Evolutionary conservation across 2,888 invertebrate genomes (phyloP).

Genomic region (Nesidiocoris tenuis): DNA sequence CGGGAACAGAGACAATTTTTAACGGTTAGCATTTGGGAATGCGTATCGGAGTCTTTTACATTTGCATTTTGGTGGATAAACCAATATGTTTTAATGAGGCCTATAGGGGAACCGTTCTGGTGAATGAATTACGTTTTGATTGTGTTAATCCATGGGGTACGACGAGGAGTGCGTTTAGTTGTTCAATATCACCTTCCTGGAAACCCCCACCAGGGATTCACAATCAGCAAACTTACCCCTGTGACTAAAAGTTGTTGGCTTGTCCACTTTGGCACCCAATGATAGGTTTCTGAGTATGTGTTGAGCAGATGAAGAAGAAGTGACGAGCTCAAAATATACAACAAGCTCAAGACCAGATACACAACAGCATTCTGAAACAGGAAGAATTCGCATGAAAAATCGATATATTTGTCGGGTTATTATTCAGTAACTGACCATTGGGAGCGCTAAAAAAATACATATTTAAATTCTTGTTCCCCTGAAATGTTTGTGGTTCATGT

Average conservation of each 20-base stretch:
- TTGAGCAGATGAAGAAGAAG: slow-evolving; percentile 65
- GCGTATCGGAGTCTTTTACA: too few species aligned
- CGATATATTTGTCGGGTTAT: not conserved
- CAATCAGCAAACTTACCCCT: slow-evolving; percentile 62
- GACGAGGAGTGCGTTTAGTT: too few species aligned
- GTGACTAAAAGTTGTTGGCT: slow-evolving; percentile 68
- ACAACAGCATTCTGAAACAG: slow-evolving; percentile 66
- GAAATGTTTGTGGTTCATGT: too few species aligned
- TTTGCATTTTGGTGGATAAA: too few species aligned
- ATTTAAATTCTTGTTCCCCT: too few species aligned
- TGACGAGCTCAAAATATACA: slow-evolving; percentile 69
- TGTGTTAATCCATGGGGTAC: too few species aligned
- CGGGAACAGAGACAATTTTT: not conserved
- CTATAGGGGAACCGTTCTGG: too few species aligned
- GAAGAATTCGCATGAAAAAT: slow-evolving; percentile 2
- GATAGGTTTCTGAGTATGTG: slow-evolving; percentile 60
- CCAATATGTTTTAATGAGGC: too few species aligned
- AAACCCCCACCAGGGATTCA: too few species aligned
- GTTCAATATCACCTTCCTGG: too few species aligned
- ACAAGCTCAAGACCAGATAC: slow-evolving; percentile 69
- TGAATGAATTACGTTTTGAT: too few species aligned
- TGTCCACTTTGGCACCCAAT: slow-evolving; percentile 71
- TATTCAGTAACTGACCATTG: not conserved
- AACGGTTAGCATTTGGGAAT: too few species aligned
- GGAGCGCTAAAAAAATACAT: not conserved